A percentile compares a stretch with the other conserved stretches of the same genome.
phyloP scores from a whole-genome alignment of 2,888 invertebrate genomes.

The Pasiphila rectangulata region DNA sequence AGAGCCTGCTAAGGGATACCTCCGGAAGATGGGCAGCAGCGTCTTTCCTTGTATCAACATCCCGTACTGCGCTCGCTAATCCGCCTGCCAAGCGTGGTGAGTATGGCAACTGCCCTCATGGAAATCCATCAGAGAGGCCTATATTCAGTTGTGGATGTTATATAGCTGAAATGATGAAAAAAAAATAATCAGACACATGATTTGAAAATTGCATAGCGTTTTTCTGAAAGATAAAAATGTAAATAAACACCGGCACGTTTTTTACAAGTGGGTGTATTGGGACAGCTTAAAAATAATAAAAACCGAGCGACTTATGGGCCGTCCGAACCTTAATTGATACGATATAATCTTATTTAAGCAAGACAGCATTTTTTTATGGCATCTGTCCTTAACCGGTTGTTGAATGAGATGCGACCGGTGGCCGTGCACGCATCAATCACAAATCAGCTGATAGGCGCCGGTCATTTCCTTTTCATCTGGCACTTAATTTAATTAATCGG shows the following conservation, averaged over 20 bases:
- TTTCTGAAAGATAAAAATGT: slow-evolving; percentile 6
- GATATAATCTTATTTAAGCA: slow-evolving; percentile 53
- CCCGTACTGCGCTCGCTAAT: too few species aligned
- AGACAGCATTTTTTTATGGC: slow-evolving; percentile 47
- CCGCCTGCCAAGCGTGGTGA: too few species aligned
- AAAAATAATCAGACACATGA: too few species aligned
- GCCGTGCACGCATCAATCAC: slow-evolving; percentile 63
- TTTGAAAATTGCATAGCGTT: slow-evolving; percentile 3
- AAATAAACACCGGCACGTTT: slow-evolving; percentile 17
- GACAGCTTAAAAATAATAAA: slow-evolving; percentile 15
- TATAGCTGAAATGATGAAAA: too few species aligned
- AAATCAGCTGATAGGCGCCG: slow-evolving; percentile 70
- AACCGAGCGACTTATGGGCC: slow-evolving; percentile 21
- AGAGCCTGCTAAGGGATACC: too few species aligned
- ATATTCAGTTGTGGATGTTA: too few species aligned
- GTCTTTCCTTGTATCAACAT: too few species aligned
- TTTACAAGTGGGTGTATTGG: slow-evolving; percentile 21
- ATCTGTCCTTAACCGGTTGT: slow-evolving; percentile 64
- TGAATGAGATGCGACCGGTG: slow-evolving; percentile 50
- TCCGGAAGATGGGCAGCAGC: too few species aligned
- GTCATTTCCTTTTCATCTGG: slow-evolving; percentile 70
- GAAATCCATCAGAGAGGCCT: too few species aligned
- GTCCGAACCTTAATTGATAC: slow-evolving; percentile 45
- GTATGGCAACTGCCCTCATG: too few species aligned
- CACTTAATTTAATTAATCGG: slow-evolving; percentile 71